Conservation (phyloP, 2,113 vertebrate genomes). For the Ariopsis seemanni region DNA sequence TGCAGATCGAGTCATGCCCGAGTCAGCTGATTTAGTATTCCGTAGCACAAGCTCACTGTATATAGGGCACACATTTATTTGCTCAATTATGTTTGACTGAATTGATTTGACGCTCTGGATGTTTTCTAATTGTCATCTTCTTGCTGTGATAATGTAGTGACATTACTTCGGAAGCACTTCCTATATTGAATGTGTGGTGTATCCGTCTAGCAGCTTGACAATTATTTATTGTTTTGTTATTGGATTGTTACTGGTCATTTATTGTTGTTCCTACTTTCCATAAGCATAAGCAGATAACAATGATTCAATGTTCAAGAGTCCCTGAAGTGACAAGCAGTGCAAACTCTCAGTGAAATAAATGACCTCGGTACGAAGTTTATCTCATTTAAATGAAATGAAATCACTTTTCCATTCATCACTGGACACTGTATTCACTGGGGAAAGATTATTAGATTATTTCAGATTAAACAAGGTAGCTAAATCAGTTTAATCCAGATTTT, state of each 20-base stretch:
- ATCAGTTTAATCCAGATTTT: background rate
- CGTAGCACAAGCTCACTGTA: slow-evolving; percentile 28
- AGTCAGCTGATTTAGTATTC: slow-evolving; percentile 43
- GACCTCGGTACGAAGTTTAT: background rate
- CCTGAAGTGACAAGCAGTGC: background rate
- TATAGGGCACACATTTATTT: slow-evolving; percentile 48
- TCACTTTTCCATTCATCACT: background rate
- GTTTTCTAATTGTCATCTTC: slow-evolving; percentile 45
- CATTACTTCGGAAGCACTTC: slow-evolving; percentile 14
- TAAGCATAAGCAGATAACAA: slow-evolving; percentile 15
- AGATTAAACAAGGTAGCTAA: background rate
- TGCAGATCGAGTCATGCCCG: slow-evolving; percentile 18
- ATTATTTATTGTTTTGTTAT: background rate
- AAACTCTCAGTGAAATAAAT: background rate
- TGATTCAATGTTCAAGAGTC: background rate
- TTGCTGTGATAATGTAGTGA: slow-evolving; percentile 38
- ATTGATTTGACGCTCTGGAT: slow-evolving; percentile 41
- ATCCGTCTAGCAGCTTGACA: slow-evolving; percentile 21
- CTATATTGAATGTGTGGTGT: background rate
- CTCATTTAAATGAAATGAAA: slow-evolving; percentile 20
- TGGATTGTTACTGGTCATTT: background rate
- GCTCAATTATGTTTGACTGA: slow-evolving; percentile 47
- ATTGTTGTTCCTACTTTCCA: background rate
- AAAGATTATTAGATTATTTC: background rate
- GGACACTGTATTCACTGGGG: background rate